These are phyloP conservation scores for Hipposideros armiger DNA, from an alignment of 2,113 vertebrate genomes.

Conservation along the genomic window DNA sequence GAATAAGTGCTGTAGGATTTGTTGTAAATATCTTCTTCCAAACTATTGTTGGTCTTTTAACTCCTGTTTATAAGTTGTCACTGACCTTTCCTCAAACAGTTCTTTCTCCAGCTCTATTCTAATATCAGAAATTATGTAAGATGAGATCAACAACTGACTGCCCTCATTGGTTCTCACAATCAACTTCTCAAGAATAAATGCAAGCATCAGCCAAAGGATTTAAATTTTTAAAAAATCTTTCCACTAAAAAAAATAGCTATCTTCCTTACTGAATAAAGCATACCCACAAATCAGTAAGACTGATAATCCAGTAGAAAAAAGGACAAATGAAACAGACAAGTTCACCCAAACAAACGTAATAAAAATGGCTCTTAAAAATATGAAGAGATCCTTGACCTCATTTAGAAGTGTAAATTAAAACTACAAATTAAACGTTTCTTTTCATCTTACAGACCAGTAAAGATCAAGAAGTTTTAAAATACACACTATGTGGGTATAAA, in stretches of 20 bases:
- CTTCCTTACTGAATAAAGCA: slow-evolving; percentile 31
- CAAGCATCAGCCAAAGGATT: neutral
- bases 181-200: slow-evolving; percentile 51
- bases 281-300: slow-evolving; percentile 5
- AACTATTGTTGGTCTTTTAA: slow-evolving; percentile 22
- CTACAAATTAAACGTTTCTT: slow-evolving; percentile 31
- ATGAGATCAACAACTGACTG: slow-evolving; percentile 43
- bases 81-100: slow-evolving; percentile 41
- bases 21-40: slow-evolving; percentile 38
- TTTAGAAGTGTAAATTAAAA: slow-evolving; percentile 44
- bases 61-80: neutral
- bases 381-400: neutral
- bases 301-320: neutral
- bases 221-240: slow-evolving; percentile 7
- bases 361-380: slow-evolving; percentile 52
- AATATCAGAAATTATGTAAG: slow-evolving; percentile 10
- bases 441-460: slow-evolving; percentile 37
- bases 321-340: neutral
- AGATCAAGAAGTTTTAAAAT: slow-evolving; percentile 64
- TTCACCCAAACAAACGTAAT: neutral
- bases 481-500: neutral
- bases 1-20: neutral
- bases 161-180: slow-evolving; percentile 23
- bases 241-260: neutral
- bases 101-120: slow-evolving; percentile 58